Evolutionary conservation across 92 coral and sea anemone species (phyloP).

Genomic region (Palythoa grandiflora): DNA sequence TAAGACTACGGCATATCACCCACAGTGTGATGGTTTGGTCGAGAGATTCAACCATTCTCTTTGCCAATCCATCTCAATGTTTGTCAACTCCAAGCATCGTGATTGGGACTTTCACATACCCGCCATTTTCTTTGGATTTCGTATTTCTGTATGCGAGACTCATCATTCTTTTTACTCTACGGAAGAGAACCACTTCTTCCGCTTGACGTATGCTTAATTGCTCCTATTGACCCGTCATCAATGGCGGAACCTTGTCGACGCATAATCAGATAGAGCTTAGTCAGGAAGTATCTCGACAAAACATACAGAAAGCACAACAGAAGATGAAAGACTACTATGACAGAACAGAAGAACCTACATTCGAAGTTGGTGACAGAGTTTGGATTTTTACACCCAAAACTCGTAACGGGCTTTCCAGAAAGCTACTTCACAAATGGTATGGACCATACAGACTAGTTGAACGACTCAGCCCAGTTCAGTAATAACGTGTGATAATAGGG

Average conservation of each 20-base stretch:
- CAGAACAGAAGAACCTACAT: constrained; percentile 43
- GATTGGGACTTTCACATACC: constrained; percentile 72
- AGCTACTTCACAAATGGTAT: constrained; percentile 60
- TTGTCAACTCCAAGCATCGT: constrained; percentile 42
- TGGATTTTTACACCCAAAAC: constrained; percentile 58
- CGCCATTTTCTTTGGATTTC: constrained; percentile 61
- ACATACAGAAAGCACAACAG: constrained; percentile 55
- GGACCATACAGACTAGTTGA: constrained; percentile 56
- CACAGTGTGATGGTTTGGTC: constrained; percentile 58
- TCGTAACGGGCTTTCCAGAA: constrained; percentile 55
- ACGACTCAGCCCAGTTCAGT: constrained; percentile 49
- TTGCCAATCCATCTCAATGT: constrained; percentile 60
- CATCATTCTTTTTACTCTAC: constrained; percentile 62
- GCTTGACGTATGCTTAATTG: constrained; percentile 45
- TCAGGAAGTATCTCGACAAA: constrained; percentile 48
- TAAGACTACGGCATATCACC: constrained; percentile 58
- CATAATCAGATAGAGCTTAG: constrained; percentile 44
- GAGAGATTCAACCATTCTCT: constrained; percentile 60
- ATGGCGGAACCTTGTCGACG: constrained; percentile 39
- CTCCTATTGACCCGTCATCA: constrained; percentile 57
- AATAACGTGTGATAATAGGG: constrained; percentile 46
- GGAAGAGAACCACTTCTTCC: constrained; percentile 69
- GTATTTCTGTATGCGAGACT: constrained; percentile 55
- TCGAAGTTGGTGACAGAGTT: constrained; percentile 54
- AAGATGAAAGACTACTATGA: constrained; percentile 65